A percentile compares a stretch with the other conserved stretches of the same genome.
These are phyloP conservation scores for Tribolium freemani DNA, from an alignment of 2,888 invertebrate species.

Conservation along the genomic window DNA sequence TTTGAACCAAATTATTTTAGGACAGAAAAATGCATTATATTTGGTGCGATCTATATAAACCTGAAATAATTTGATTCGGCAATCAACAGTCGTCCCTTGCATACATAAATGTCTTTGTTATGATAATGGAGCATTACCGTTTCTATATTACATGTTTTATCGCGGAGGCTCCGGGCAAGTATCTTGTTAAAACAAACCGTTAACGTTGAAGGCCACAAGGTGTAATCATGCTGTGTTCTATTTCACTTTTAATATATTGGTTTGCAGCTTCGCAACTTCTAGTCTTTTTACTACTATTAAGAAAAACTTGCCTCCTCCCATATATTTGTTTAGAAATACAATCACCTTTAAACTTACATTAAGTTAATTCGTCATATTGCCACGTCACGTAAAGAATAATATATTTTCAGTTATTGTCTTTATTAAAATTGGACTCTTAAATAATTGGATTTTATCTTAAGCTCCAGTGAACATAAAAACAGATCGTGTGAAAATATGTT, in stretches of 20 bases:
- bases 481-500: conserved; percentile 31
- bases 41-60: neutral
- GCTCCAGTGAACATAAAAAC: neutral
- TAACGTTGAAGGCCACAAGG: conserved; percentile 14
- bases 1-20: too few relatives aligned
- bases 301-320: neutral
- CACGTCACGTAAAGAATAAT: neutral
- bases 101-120: conserved; percentile 12
- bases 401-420: neutral
- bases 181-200: conserved; percentile 29
- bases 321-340: neutral
- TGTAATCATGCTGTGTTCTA: conserved; percentile 18
- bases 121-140: conserved; percentile 20
- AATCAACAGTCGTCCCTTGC: neutral
- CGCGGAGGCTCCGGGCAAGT: conserved; percentile 1
- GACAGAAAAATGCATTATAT: neutral
- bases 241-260: conserved; percentile 5
- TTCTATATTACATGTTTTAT: neutral
- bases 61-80: conserved; percentile 1
- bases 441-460: too few relatives aligned
- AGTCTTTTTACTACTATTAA: neutral
- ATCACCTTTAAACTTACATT: neutral
- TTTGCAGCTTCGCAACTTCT: neutral
- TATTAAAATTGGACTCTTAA: too few relatives aligned
- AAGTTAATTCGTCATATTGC: neutral